Evolutionary conservation across 2,113 vertebrate species (phyloP).

Genomic region (Erpornis zantholeuca): DNA sequence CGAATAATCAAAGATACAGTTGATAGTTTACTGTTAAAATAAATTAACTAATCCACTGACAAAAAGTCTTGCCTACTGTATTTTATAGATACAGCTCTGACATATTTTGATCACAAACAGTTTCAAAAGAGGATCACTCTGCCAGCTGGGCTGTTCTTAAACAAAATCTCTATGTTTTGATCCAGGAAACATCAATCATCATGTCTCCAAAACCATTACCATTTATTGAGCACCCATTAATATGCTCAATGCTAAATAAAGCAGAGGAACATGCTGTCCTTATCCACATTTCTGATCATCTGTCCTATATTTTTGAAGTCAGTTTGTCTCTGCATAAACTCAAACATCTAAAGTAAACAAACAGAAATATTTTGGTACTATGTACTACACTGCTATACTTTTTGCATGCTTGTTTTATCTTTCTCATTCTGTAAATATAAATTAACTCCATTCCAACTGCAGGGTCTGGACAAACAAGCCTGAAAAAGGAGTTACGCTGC

Average conservation of each 20-base stretch:
- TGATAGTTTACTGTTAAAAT: constrained; percentile 60
- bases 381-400: neutral
- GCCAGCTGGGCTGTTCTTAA: constrained; percentile 52
- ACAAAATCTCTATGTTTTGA: constrained; percentile 49
- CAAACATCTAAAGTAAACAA: constrained; percentile 45
- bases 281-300: constrained; percentile 54
- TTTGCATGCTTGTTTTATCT: constrained; percentile 1
- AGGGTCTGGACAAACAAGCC: neutral
- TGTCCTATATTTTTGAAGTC: constrained; percentile 53
- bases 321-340: constrained; percentile 18
- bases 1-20: constrained; percentile 60
- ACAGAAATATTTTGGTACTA: constrained; percentile 35
- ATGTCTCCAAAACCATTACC: constrained; percentile 45
- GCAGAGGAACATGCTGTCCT: constrained; percentile 54
- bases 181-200: constrained; percentile 64
- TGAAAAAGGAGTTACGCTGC: neutral
- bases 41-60: constrained; percentile 53
- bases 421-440: constrained; percentile 2
- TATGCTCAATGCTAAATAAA: constrained; percentile 53
- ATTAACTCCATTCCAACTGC: neutral
- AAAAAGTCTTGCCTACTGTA: constrained; percentile 48
- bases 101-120: constrained; percentile 67
- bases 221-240: constrained; percentile 53
- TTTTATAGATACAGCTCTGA: constrained; percentile 50
- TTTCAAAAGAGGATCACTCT: constrained; percentile 40